A percentile compares a stretch with the other conserved stretches of the same genome.
Evolutionary conservation across 2,888 invertebrate genomes (phyloP).

Genomic region (Lydus trimaculatus): DNA sequence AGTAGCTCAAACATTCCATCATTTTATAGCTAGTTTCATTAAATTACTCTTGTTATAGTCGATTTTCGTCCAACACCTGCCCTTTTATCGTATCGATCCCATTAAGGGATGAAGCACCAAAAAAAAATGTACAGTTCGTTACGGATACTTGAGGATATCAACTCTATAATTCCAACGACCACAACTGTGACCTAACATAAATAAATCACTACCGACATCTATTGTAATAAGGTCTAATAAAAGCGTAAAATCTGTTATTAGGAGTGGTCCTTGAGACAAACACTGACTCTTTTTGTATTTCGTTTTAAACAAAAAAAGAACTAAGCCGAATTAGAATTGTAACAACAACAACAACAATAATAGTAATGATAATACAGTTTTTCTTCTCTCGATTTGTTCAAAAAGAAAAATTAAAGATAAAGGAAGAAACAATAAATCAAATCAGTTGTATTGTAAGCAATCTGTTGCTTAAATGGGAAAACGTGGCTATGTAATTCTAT

Average conservation of each 20-base stretch:
- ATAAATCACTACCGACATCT: not conserved
- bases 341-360: too few species aligned
- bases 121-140: not conserved
- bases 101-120: not conserved
- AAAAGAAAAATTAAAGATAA: not conserved
- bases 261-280: not conserved
- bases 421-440: not conserved
- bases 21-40: not conserved
- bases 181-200: not conserved
- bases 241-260: not conserved
- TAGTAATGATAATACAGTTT: too few species aligned
- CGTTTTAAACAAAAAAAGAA: not conserved
- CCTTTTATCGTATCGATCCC: not conserved
- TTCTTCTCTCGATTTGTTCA: too few species aligned
- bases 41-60: not conserved
- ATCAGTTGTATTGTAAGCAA: not conserved
- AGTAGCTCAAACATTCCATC: not conserved
- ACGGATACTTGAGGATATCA: not conserved
- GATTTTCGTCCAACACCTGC: not conserved
- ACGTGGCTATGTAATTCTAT: slow-evolving; percentile 21
- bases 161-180: not conserved
- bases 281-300: not conserved
- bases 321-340: too few species aligned
- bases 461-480: slow-evolving; percentile 8
- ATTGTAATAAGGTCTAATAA: not conserved